phyloP scores from a whole-genome alignment of 2,888 invertebrate species.

The Branchellion lobata region DNA sequence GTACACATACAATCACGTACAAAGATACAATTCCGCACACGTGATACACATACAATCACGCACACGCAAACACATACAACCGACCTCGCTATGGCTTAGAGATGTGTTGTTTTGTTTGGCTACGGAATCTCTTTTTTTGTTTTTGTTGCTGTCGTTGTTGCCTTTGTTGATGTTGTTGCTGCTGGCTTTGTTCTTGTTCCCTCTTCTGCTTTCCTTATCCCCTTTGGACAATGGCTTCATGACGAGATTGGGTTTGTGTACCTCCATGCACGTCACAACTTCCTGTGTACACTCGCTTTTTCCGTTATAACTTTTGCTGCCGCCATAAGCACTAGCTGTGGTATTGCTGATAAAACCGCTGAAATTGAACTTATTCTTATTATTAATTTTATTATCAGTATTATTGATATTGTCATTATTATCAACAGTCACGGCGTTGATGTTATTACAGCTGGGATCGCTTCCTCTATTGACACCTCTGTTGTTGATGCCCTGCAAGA shows the following conservation, averaged over 20 bases:
- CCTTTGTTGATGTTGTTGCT: background rate
- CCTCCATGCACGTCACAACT: no score
- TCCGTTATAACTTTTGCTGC: background rate
- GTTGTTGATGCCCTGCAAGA: background rate
- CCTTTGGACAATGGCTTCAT: background rate
- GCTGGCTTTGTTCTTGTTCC: background rate
- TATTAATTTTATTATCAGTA: no score
- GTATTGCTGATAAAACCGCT: background rate
- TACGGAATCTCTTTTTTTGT: background rate
- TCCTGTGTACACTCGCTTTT: no score
- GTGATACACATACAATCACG: no score
- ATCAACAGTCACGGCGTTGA: no score
- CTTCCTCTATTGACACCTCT: background rate
- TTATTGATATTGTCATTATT: no score
- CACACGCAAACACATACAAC: no score
- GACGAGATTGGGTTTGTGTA: background rate
- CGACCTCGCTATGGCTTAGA: conserved; percentile 30
- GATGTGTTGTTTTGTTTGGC: conserved; percentile 16
- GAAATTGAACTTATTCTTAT: no score
- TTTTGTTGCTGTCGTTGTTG: background rate
- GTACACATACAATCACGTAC: no score
- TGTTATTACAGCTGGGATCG: no score
- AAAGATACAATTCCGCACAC: no score
- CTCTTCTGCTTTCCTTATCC: background rate
- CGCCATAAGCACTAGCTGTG: background rate